Evolutionary conservation across 2,888 invertebrate genomes (phyloP).

Genomic region (Lochmaea crataegi): DNA sequence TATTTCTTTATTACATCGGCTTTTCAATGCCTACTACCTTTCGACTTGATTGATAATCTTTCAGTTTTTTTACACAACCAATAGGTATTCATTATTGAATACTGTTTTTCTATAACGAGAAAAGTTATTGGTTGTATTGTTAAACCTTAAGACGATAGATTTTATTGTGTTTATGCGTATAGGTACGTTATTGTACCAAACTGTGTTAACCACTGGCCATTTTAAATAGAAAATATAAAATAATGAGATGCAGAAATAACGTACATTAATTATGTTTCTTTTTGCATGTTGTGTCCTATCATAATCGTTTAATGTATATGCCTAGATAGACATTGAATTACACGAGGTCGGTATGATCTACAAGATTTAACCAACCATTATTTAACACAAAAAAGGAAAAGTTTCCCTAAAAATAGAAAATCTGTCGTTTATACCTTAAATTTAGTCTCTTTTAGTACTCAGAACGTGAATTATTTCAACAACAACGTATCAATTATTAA

Average conservation of each 20-base stretch:
- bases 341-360: no score
- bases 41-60: conserved; percentile 19
- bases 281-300: no score
- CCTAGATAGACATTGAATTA: no score
- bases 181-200: no score
- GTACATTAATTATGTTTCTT: background rate
- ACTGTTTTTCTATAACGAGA: conserved; percentile 7
- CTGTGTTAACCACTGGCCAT: background rate
- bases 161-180: background rate
- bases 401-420: no score
- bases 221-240: background rate
- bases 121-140: conserved; percentile 7
- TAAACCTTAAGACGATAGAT: background rate
- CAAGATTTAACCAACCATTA: no score
- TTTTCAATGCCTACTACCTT: conserved; percentile 8
- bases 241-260: background rate
- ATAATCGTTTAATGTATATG: no score
- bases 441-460: no score
- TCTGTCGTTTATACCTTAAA: no score
- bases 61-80: background rate
- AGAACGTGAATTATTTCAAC: no score
- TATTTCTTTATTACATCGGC: conserved; percentile 36
- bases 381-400: no score
- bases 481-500: no score
- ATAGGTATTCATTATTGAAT: conserved; percentile 8